A percentile compares a stretch with the other conserved stretches of the same genome.
These are phyloP conservation scores for Aldrovandia affinis DNA, from an alignment of 2,797 vertebrate species.

Conservation along the genomic window DNA sequence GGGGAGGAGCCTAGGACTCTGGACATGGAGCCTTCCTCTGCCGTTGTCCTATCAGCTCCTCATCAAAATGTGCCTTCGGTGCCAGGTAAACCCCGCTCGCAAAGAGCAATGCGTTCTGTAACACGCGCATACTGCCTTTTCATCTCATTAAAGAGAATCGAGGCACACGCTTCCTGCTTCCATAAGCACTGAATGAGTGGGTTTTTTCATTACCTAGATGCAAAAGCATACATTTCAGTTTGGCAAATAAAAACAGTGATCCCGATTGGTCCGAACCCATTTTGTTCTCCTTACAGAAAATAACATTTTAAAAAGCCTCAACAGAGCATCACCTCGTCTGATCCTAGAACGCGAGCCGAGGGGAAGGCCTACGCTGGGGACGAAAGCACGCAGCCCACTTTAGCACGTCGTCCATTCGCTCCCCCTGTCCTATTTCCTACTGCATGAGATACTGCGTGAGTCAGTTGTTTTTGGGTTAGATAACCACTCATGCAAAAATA, in stretches of 20 bases:
- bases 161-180: background rate
- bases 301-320: slow-evolving; percentile 24
- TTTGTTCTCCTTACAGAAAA: slow-evolving; percentile 35
- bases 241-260: slow-evolving; percentile 43
- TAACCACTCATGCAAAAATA: slow-evolving; percentile 39
- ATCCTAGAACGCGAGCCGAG: slow-evolving; percentile 35
- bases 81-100: background rate
- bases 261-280: slow-evolving; percentile 40
- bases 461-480: slow-evolving; percentile 45
- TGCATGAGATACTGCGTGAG: slow-evolving; percentile 51
- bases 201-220: slow-evolving; percentile 1
- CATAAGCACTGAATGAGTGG: background rate
- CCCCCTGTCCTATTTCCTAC: slow-evolving; percentile 22
- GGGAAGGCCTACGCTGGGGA: slow-evolving; percentile 41
- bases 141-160: background rate
- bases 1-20: background rate
- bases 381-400: slow-evolving; percentile 3
- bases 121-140: background rate
- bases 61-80: no score
- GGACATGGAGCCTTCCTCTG: background rate
- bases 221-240: background rate
- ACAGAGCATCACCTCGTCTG: slow-evolving; percentile 41
- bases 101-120: background rate
- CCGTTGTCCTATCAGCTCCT: background rate
- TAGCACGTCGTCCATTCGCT: background rate